A percentile compares a stretch with the other conserved stretches of the same genome.
phyloP scores from a whole-genome alignment of 2,888 invertebrate species.

The Mayetiola destructor region DNA sequence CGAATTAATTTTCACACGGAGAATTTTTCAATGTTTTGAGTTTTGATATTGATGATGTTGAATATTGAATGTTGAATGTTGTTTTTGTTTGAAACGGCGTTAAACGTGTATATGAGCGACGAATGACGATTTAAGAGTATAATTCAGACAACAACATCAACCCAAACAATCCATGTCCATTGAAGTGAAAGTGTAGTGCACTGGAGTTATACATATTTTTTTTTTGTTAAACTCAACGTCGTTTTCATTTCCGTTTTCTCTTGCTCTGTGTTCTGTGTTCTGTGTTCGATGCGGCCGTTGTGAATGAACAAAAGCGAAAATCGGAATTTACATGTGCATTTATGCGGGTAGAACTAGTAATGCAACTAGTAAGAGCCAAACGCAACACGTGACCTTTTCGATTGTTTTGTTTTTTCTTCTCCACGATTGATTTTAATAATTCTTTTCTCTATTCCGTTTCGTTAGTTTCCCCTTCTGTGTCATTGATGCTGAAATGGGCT shows the following conservation, averaged over 20 bases:
- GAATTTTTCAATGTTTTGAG: not conserved
- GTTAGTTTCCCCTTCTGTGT: not conserved
- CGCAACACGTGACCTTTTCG: slow-evolving; percentile 10
- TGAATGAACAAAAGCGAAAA: not conserved
- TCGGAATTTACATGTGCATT: not conserved
- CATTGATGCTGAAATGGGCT: too few relatives aligned
- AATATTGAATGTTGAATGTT: not conserved
- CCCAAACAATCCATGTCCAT: not conserved
- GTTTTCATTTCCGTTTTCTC: too few relatives aligned
- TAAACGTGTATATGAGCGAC: not conserved
- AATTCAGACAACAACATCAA: too few relatives aligned
- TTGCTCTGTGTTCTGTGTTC: too few relatives aligned
- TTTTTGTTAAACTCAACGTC: too few relatives aligned
- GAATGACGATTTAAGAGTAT: too few relatives aligned
- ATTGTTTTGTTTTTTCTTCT: too few relatives aligned
- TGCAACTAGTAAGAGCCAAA: not conserved
- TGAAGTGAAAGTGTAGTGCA: not conserved
- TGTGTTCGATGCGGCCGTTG: not conserved
- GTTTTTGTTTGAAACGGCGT: not conserved
- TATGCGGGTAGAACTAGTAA: slow-evolving; percentile 11
- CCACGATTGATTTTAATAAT: too few relatives aligned
- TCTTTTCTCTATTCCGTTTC: too few relatives aligned
- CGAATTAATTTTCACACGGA: slow-evolving; percentile 9
- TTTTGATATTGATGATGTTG: not conserved
- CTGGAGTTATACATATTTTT: too few relatives aligned